Evolutionary conservation across 2,797 vertebrate genomes (phyloP).

Genomic region (Silurus aristotelis): DNA sequence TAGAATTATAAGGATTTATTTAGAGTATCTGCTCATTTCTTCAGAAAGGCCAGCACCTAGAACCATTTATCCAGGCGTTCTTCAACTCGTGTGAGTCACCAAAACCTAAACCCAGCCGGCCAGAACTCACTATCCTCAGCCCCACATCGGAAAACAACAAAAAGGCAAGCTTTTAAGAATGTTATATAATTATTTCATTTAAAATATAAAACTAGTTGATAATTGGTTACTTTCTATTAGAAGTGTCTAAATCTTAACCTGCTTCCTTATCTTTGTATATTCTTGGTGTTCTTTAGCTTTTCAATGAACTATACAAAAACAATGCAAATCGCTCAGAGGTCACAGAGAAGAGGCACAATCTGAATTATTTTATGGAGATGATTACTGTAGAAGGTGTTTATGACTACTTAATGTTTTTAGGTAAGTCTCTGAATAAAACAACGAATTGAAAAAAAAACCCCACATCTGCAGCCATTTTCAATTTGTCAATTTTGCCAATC

Average conservation of each 20-base stretch:
- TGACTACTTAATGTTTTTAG: constrained; percentile 90
- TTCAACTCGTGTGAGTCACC: constrained; percentile 94
- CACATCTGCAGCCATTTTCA: neutral
- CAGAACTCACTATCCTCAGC: constrained; percentile 89
- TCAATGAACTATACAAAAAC: constrained; percentile 83
- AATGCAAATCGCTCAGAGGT: constrained; percentile 83
- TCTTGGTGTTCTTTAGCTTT: constrained; percentile 74
- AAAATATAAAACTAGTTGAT: neutral
- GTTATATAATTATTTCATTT: neutral
- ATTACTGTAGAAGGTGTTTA: constrained; percentile 85
- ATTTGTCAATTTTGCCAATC: neutral
- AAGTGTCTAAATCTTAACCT: constrained; percentile 2
- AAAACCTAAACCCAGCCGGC: constrained; percentile 88
- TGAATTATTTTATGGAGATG: constrained; percentile 82
- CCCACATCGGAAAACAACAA: constrained; percentile 87
- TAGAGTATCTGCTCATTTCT: neutral
- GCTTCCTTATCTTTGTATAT: neutral
- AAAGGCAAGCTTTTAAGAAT: constrained; percentile 75
- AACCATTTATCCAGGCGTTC: constrained; percentile 92
- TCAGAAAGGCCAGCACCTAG: constrained; percentile 94
- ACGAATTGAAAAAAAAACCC: neutral
- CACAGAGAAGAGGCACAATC: constrained; percentile 78
- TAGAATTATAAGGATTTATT: neutral
- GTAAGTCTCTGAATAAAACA: constrained; percentile 71
- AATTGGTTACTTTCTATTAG: neutral